Evolutionary conservation across 2,888 invertebrate species (phyloP), one percentile per base, ranked within the genome.

Genomic region (Ophioninae sp.): DNA sequence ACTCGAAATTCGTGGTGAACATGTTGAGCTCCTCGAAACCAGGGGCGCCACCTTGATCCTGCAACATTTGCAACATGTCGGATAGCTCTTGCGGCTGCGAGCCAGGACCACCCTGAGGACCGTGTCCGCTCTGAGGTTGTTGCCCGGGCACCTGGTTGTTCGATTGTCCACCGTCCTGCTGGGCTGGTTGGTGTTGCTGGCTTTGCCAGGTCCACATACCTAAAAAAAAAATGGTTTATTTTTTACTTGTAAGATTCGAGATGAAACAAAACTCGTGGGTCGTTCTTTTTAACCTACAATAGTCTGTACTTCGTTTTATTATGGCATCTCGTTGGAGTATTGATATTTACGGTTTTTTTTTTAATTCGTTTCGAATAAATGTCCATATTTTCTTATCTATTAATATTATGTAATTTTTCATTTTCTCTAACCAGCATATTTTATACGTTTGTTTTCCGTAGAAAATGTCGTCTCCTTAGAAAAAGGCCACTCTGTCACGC

Each of bases 51-150:
- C 96, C 95, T 92, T 97, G 97, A 93, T 98, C 97, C 81, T 94
- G 94, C 79, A 98, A 94, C 95, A 98, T 98, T 93, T 98, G 98
- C 89, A 98, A 94, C 98, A 98, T 98, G 90, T 98, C 98, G 20
- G 97, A 96, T 79, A 98, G 95, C 93, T 98, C 98, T 90, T 96
- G 96, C 8, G 95, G 96, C 88, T 95, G 95, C 61, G 96, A 95
- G 63, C 95, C 95, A 79, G 95, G 95, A 44, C 93, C 93, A 64
- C 93, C 93, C 63, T 94, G 93, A 81, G 92, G 87, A 59, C 91
- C 85, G 86, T 92, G 88, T 87, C 91, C 92, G 72, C 90, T 89
- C 74, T 89, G 91, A 85, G 90, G 92, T 44, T 90, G 88, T 85
- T 90, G 92, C 44, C 88, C 90, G 37, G 89, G 85, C 65, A 90